Evolutionary conservation across 2,113 vertebrate genomes (phyloP).

Genomic region (Trinectes maculatus): DNA sequence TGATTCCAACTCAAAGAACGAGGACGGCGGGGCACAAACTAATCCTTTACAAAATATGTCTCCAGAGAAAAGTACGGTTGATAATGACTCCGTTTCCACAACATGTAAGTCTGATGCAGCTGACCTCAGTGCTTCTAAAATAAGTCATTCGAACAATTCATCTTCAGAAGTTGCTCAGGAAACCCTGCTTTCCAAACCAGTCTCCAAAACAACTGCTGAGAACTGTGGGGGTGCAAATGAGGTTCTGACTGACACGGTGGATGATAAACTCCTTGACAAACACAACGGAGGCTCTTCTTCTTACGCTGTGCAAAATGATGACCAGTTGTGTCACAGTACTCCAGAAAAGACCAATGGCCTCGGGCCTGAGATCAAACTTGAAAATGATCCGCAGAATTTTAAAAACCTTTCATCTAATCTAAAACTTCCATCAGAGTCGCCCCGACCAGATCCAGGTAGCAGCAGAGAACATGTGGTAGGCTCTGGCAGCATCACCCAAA

Average conservation of each 20-base stretch:
- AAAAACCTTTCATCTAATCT: not conserved
- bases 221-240: constrained; percentile 20
- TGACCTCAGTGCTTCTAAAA: not conserved
- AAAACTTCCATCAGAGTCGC: constrained; percentile 13
- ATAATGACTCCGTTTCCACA: constrained; percentile 1
- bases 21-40: constrained; percentile 16
- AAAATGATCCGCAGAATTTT: constrained; percentile 3
- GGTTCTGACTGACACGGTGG: not conserved
- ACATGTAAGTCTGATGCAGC: constrained; percentile 9
- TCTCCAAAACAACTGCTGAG: constrained; percentile 17
- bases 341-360: constrained; percentile 4
- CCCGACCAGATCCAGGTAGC: not conserved
- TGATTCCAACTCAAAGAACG: constrained; percentile 24
- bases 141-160: not conserved
- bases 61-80: constrained; percentile 15
- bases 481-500: constrained; percentile 42
- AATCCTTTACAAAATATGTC: constrained; percentile 13
- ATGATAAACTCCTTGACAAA: not conserved
- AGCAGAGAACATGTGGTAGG: constrained; percentile 14
- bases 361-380: not conserved
- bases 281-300: constrained; percentile 3
- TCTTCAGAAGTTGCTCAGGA: constrained; percentile 33
- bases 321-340: constrained; percentile 6
- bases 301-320: constrained; percentile 9
- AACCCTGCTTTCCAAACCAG: constrained; percentile 4